phyloP scores from a whole-genome alignment of 2,888 invertebrate genomes.

The Biston betularia region DNA sequence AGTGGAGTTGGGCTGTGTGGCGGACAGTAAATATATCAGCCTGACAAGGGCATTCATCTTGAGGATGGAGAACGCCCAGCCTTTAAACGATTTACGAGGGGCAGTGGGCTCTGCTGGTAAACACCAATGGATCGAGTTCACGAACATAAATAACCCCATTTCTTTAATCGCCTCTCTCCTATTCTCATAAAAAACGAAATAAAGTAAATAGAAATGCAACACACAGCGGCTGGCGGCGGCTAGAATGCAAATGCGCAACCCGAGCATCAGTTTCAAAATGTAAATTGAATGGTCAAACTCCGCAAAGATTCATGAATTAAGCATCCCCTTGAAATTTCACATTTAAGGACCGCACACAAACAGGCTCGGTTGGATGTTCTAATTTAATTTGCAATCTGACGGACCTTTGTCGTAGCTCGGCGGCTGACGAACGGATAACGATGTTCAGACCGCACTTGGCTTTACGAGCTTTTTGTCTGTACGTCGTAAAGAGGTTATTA shows the following conservation, averaged over 20 bases:
- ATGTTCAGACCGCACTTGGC: slow-evolving; percentile 58
- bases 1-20: slow-evolving; percentile 64
- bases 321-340: slow-evolving; percentile 76
- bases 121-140: slow-evolving; percentile 65
- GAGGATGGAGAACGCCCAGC: slow-evolving; percentile 80
- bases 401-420: slow-evolving; percentile 64
- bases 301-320: slow-evolving; percentile 80
- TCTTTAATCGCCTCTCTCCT: slow-evolving; percentile 50
- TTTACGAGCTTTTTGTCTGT: slow-evolving; percentile 65
- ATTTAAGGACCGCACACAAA: slow-evolving; percentile 72
- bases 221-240: slow-evolving; percentile 58
- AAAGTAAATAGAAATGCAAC: slow-evolving; percentile 65
- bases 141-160: slow-evolving; percentile 67
- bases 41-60: slow-evolving; percentile 82
- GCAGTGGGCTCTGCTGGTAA: slow-evolving; percentile 69
- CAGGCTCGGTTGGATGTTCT: slow-evolving; percentile 69
- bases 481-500: slow-evolving; percentile 70
- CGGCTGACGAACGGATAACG: slow-evolving; percentile 71
- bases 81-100: slow-evolving; percentile 85
- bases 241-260: slow-evolving; percentile 72
- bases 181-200: slow-evolving; percentile 54
- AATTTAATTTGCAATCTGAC: slow-evolving; percentile 78
- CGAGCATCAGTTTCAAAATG: slow-evolving; percentile 76
- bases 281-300: slow-evolving; percentile 80
- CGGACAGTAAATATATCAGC: slow-evolving; percentile 82